Conservation (phyloP, 2,113 vertebrate genomes). For the Tamias sibiricus region DNA sequence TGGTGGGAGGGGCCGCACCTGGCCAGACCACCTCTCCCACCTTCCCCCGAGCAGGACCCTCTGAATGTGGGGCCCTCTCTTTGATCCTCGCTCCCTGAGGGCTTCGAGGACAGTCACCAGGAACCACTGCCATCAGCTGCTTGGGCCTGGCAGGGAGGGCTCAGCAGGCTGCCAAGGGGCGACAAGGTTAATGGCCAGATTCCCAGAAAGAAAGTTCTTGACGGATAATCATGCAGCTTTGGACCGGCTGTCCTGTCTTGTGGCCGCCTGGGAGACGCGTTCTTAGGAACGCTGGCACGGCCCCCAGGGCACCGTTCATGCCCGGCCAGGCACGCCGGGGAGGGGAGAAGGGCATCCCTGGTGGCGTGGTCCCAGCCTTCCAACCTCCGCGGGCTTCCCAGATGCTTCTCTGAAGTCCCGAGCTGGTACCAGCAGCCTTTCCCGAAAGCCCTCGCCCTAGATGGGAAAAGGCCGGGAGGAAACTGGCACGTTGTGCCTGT, state of each 20-base stretch:
- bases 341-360: neutral
- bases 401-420: accelerated
- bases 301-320: too few species aligned
- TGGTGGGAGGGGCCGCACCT: accelerated
- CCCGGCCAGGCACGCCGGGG: too few species aligned
- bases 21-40: too few species aligned
- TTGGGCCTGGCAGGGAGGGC: neutral
- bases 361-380: neutral
- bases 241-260: neutral
- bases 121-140: neutral
- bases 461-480: neutral
- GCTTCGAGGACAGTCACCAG: accelerated
- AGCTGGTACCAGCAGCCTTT: accelerated
- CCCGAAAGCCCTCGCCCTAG: neutral
- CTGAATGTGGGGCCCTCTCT: accelerated
- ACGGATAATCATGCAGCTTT: neutral
- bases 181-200: slow-evolving; percentile 3
- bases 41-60: accelerated
- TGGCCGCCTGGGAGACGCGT: neutral
- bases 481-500: neutral
- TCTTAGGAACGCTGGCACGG: accelerated
- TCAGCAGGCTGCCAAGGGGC: neutral
- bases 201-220: slow-evolving; percentile 39
- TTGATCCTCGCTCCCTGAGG: accelerated
- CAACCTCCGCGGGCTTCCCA: too few species aligned